Conservation (phyloP, 2,888 invertebrate species). For the Cheilosia urbana region DNA sequence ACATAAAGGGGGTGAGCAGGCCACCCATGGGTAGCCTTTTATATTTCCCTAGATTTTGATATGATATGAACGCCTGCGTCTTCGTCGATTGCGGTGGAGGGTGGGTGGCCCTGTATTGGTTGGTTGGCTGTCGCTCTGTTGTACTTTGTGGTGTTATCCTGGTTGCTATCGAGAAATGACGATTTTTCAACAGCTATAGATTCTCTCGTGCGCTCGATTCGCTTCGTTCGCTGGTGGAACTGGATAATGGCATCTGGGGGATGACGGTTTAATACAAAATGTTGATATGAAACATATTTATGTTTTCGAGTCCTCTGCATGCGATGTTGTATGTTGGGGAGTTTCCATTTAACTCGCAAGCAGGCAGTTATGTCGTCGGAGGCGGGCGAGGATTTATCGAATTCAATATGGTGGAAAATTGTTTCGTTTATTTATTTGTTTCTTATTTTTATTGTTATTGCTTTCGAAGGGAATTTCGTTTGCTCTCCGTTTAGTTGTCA, state of each 20-base stretch:
- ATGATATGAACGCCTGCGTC: conserved; percentile 77
- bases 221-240: conserved; percentile 38
- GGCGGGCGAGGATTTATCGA: conserved; percentile 77
- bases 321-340: conserved; percentile 65
- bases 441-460: conserved; percentile 76
- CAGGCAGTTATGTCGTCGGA: conserved; percentile 28
- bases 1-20: conserved; percentile 42
- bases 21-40: conserved; percentile 51
- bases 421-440: conserved; percentile 76
- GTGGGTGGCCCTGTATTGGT: conserved; percentile 35
- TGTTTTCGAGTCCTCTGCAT: conserved; percentile 69
- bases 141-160: conserved; percentile 71
- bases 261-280: conserved; percentile 70
- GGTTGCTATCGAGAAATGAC: conserved; percentile 69
- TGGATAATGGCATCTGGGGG: conserved; percentile 63
- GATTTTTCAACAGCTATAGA: conserved; percentile 65
- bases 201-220: conserved; percentile 39
- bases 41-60: conserved; percentile 72
- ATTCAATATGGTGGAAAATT: conserved; percentile 78
- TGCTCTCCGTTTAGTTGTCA: conserved; percentile 29
- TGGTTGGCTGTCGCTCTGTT: conserved; percentile 41
- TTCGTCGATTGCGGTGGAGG: conserved; percentile 42
- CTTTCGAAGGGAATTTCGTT: conserved; percentile 58
- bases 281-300: conserved; percentile 77
- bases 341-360: conserved; percentile 56